Base-by-base conservation (phyloP, 2,113 vertebrate species). In the Bufo gargarizans region DNA sequence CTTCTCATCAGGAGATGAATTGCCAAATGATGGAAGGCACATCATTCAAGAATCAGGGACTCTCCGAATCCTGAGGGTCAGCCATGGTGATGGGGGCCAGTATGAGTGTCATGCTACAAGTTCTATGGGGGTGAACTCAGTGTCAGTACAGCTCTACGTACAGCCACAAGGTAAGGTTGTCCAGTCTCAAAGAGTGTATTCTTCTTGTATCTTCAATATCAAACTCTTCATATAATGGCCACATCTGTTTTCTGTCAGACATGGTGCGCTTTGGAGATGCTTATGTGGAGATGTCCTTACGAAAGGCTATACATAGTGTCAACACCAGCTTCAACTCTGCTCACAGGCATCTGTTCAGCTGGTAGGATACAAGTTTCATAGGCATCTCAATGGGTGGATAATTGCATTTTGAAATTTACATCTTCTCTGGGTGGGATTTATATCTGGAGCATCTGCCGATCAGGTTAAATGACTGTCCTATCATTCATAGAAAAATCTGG, bases 101-200 rank as follows among this genome's bases (percentile, higher is more conserved):
- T 95, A 94, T 0, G 93, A 95, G 13, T 95, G 94, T 85, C 94
- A 94, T 0, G 93, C 94, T 45, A 90, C 93, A 90, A 95, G 93
- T 0, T 92, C 92, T 53, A 92, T 93, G 0, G 93, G 94, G 0
- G 92, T 90, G 65, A 85, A 22, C 58, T 91, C 78, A 12, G 6
- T 77, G 13, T 47, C 90, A 0, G 93, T 91, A 4, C 93, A 92
- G 87, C 92, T 95, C 19, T 86, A 89, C 0, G 92, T 95, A 19
- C 92, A 90, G 7, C 91, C 93, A 0, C 91, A 90, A 88, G 94
- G 94, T 95, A 88, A 81, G 85, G 5, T 4, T 16, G 12, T n/a
- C 11, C 2, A 20, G 14, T 10, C 56, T 22, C 7, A 81, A n/a
- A n/a, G 20, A 20, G 16, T 10, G 16, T 76, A 10, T 74, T 47